These are phyloP conservation scores for Sebastes baramenuke DNA, from an alignment of 2,797 vertebrate genomes.

Conservation along the genomic window DNA sequence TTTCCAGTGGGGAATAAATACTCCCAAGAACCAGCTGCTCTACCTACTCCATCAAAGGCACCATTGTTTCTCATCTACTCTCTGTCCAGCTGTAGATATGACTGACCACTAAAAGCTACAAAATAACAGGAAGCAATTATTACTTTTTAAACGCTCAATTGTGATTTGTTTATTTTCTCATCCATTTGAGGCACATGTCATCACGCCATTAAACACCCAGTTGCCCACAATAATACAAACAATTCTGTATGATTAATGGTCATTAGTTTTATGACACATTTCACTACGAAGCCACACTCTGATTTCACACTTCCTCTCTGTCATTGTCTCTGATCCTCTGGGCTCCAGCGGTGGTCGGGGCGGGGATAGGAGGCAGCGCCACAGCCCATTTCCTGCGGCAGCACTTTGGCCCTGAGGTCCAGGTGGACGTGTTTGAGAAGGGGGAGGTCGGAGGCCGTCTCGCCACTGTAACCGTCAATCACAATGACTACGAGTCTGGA, in stretches of 20 bases:
- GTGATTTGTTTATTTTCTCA: background rate
- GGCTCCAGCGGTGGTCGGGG: slow-evolving; percentile 90
- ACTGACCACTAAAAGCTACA: background rate
- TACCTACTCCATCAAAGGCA: background rate
- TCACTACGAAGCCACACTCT: background rate
- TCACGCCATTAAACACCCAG: background rate
- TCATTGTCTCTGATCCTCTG: background rate
- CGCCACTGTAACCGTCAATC: slow-evolving; percentile 93
- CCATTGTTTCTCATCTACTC: background rate
- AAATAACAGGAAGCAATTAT: background rate
- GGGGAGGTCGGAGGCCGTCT: slow-evolving; percentile 90
- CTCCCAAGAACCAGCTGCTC: background rate
- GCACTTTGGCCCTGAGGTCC: slow-evolving; percentile 94
- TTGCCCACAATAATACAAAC: background rate
- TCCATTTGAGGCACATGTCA: background rate
- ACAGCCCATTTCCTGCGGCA: slow-evolving; percentile 93
- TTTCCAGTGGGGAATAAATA: background rate
- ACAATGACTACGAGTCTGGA: slow-evolving; percentile 93
- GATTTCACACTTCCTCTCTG: background rate
- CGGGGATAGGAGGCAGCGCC: slow-evolving; percentile 94
- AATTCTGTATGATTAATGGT: background rate
- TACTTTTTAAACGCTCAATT: background rate
- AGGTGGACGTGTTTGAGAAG: slow-evolving; percentile 94
- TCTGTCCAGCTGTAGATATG: background rate
- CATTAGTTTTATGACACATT: background rate